These are phyloP conservation scores for Orthosia gothica DNA, from an alignment of 2,888 invertebrate species.

Conservation along the genomic window DNA sequence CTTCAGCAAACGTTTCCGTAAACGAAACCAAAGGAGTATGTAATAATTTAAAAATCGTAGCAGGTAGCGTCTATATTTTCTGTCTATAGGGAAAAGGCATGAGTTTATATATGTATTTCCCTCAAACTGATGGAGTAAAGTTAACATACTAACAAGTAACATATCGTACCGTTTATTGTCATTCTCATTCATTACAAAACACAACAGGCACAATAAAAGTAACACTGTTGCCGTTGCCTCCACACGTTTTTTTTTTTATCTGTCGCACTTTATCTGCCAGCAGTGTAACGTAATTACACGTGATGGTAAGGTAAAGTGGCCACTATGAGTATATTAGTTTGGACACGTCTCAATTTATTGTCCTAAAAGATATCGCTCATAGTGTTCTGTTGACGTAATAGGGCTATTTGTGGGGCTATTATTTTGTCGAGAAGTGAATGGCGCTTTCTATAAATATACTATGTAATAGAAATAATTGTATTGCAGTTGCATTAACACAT, in stretches of 20 bases:
- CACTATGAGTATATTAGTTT: background rate
- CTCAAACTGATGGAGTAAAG: background rate
- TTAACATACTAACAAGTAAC: background rate
- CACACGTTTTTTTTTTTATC: conserved; percentile 42
- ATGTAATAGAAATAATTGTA: conserved; percentile 15
- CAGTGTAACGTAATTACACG: conserved; percentile 27
- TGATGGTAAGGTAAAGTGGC: conserved; percentile 20
- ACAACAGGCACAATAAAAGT: conserved; percentile 12
- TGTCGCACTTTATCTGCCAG: conserved; percentile 34
- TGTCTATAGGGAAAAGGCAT: too few species aligned
- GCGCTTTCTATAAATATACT: conserved; percentile 19
- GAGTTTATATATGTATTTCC: too few species aligned
- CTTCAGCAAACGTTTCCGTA: too few species aligned
- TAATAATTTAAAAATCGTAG: too few species aligned
- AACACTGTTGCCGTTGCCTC: conserved; percentile 24
- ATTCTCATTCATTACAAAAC: conserved; percentile 10
- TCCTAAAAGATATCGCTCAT: conserved; percentile 32
- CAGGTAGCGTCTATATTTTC: too few species aligned
- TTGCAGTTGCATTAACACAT: conserved; percentile 6
- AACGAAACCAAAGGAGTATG: too few species aligned
- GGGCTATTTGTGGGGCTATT: conserved; percentile 3
- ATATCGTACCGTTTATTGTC: conserved; percentile 5
- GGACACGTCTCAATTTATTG: conserved; percentile 42
- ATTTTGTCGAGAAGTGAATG: conserved; percentile 33
- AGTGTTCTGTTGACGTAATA: conserved; percentile 20